Conservation (phyloP, 1,140 invertebrate genomes). For the Grapholita molesta region DNA sequence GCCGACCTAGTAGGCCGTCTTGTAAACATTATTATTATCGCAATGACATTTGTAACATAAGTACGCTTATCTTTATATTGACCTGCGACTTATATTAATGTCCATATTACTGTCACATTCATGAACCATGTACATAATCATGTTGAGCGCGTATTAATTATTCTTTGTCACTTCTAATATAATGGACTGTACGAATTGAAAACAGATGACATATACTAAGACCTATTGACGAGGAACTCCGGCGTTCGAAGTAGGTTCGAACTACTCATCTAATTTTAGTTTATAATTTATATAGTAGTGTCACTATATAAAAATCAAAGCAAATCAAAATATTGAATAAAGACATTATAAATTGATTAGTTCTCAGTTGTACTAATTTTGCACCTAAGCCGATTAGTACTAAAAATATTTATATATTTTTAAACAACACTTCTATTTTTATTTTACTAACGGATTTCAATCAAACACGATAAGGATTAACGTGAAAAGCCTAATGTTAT, state of each 20-base stretch:
- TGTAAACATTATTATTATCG: conserved; percentile 13
- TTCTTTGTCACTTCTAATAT: neutral
- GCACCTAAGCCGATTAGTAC: too few species aligned
- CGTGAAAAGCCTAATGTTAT: neutral
- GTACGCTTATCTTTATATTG: neutral
- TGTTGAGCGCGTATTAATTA: neutral
- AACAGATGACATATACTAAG: too few species aligned
- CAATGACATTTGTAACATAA: conserved; percentile 2
- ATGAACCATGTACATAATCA: neutral
- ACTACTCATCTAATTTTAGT: too few species aligned
- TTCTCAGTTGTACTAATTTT: too few species aligned
- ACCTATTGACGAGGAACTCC: too few species aligned
- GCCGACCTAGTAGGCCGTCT: neutral
- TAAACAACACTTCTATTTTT: neutral
- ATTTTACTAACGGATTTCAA: neutral
- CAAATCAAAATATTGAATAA: too few species aligned
- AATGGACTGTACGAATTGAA: too few species aligned
- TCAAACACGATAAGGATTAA: neutral
- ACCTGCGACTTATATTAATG: conserved; percentile 6
- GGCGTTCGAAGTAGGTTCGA: too few species aligned
- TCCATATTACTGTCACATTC: conserved; percentile 3
- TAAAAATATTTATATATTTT: neutral
- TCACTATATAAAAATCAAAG: too few species aligned
- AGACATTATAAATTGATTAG: too few species aligned
- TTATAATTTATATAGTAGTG: too few species aligned